These are phyloP conservation scores for Megalops atlanticus DNA, from an alignment of 2,113 vertebrate genomes.

Conservation along the genomic window DNA sequence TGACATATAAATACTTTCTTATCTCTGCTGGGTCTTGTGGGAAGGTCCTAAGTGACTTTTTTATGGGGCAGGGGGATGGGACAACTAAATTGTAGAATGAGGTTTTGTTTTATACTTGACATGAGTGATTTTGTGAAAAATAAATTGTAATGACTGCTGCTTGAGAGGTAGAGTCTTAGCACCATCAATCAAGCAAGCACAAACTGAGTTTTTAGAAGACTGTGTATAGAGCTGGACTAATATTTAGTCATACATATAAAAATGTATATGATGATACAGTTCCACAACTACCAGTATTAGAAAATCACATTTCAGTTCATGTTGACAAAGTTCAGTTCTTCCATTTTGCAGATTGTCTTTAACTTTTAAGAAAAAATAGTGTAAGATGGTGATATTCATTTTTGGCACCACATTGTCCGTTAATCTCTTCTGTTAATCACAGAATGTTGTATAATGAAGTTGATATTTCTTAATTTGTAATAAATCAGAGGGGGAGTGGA, in stretches of 20 bases:
- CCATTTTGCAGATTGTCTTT: too few relatives aligned
- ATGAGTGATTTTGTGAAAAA: conserved; percentile 70
- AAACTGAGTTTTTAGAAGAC: conserved; percentile 75
- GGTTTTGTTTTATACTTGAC: conserved; percentile 56
- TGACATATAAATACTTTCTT: neutral
- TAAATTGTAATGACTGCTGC: conserved; percentile 75
- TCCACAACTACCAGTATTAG: conserved; percentile 35
- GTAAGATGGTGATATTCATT: too few relatives aligned
- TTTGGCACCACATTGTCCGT: too few relatives aligned
- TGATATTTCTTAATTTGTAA: too few relatives aligned
- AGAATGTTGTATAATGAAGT: too few relatives aligned
- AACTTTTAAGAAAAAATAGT: too few relatives aligned
- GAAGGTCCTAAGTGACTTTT: conserved; percentile 57
- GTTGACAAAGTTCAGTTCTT: neutral
- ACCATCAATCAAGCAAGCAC: conserved; percentile 70
- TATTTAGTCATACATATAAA: conserved; percentile 52
- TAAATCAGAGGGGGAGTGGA: too few relatives aligned
- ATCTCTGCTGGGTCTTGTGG: conserved; percentile 51
- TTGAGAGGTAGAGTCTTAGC: conserved; percentile 81
- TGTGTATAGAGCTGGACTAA: conserved; percentile 68
- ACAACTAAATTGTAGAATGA: conserved; percentile 60
- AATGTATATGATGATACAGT: conserved; percentile 54
- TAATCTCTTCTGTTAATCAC: too few relatives aligned
- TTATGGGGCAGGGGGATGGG: conserved; percentile 36
- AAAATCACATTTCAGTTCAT: neutral